Base-by-base conservation (phyloP, 2,888 invertebrate species). In the Phasia obesa region DNA sequence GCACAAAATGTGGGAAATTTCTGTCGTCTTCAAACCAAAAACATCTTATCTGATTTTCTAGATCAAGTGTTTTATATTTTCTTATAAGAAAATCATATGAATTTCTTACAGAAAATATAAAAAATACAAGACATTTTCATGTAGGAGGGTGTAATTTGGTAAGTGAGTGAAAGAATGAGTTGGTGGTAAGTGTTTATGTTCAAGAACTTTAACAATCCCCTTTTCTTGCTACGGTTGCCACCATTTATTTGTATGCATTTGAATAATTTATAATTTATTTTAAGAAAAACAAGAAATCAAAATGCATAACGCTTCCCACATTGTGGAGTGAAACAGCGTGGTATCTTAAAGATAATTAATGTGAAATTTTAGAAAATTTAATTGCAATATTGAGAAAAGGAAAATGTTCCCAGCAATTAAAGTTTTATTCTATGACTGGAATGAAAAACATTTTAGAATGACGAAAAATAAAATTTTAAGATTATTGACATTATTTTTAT, bases 261-360 rank as follows among this genome's bases (percentile, higher is more conserved):
- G 47, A 47, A 73, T 65, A 35, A 65, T 79, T 75, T 75, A 44
- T 64, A 70, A 64, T 64, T 47, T 51, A 49, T 38, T 65, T 77
- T 60, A 51, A 57, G 47, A 35, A 35, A 19, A 75, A 17, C 17
- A 53, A 77, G 35, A 81, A 79, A 83, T 75, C 78, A 79, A 44
- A 79, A 21, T 79, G 83, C 83, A 83, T 83, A 83, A 79, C 74
- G 67, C 31, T 83, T 83, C 83, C 79, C 79, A 75, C 79, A 79
- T 60, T 83, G n/a, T 27, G 25, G n/a, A 23, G 11, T 35, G 15
- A 31, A 55, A n/a, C 47, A 67, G 15, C 7, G 19, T 11, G 38
- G 25, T 35, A 1, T 25, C 57, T 59, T 38, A 19, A 25, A 59
- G 15, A 77, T 74, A 77, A 60, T 74, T 74, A 74, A 80, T 74